A percentile compares a stretch with the other conserved stretches of the same genome.
phyloP scores from a whole-genome alignment of 2,113 vertebrate species.

The Arenaria interpres region DNA sequence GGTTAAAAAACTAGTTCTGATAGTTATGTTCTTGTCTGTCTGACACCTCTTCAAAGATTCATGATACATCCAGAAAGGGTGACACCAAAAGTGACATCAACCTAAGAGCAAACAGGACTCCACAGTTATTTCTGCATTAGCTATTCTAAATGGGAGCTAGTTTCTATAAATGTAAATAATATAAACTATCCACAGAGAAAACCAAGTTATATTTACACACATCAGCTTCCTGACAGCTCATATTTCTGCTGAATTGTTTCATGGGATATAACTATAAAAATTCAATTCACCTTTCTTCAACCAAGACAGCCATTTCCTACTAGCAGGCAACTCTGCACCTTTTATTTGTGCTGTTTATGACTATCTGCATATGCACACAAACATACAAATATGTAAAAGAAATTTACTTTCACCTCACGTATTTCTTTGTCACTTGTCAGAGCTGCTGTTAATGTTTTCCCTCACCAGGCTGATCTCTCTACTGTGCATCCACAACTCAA shows the following conservation, averaged over 20 bases:
- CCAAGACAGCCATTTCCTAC: not conserved
- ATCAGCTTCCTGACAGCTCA: not conserved
- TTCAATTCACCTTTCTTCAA: not conserved
- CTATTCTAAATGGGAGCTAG: not conserved
- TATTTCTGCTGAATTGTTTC: slow-evolving; percentile 1
- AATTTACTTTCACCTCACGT: not conserved
- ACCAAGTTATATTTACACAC: not conserved
- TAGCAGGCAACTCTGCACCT: not conserved
- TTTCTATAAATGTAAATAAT: slow-evolving; percentile 6
- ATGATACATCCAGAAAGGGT: not conserved
- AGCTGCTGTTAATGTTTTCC: not conserved
- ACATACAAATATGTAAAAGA: not conserved
- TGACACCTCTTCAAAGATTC: not conserved
- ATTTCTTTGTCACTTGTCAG: not conserved
- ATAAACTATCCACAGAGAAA: not conserved
- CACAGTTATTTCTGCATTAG: not conserved
- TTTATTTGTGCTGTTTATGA: not conserved
- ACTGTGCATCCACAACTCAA: not conserved
- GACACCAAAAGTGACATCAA: not conserved
- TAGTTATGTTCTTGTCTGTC: not conserved
- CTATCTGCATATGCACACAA: not conserved
- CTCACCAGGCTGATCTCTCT: not conserved
- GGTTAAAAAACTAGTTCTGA: slow-evolving; percentile 3
- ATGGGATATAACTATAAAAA: slow-evolving; percentile 1
- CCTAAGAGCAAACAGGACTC: not conserved